Base-by-base conservation (phyloP, 2,113 vertebrate genomes). In the Mirounga angustirostris region DNA sequence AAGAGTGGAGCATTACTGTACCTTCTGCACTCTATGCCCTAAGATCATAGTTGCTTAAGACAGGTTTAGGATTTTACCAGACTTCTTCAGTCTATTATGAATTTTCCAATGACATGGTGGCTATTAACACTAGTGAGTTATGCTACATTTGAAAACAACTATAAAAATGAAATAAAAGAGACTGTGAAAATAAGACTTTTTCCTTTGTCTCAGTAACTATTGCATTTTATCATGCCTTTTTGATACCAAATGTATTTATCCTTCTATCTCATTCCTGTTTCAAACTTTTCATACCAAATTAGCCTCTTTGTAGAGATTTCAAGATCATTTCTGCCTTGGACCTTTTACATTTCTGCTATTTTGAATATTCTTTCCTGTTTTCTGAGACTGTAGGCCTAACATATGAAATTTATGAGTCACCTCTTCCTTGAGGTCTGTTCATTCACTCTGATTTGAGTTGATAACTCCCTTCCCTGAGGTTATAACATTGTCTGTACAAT, bases 61-160 rank as follows among this genome's bases (percentile, higher is more conserved):
- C 24, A 26, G 1, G 1, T 73, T 97, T 50, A 65, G 22, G 59
- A 21, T 8, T 54, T 65, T 86, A 58, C 24, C 24, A 67, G 4
- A 40, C 11, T 40, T 33, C 63, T 76, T 69, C 80, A 67, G 0
- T 63, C 87, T 67, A 36, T 50, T n/a, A 63, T 73, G 43, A 76
- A 67, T 86, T 85, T 89, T 74, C 33, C 40, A 82, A 28, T 92
- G 52, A 76, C 4, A 9, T 28, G 12, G 26, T 69, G 22, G 26
- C 54, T 78, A 58, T n/a, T 76, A 65, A 69, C n/a, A 86, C 21
- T 30, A 74, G 16, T n/a, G 54, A 89, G 7, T 74, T 24, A 46
- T 5, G 40, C 59, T 65, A 90, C 74, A 92, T 80, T 65, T 88
- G 56, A 50, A 96, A 95, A 86, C 9, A 79, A 67, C 50, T 80